A percentile compares a stretch with the other conserved stretches of the same genome.
These are phyloP conservation scores for Anguilla japonica DNA, from an alignment of 2,113 vertebrate species.

Conservation along the genomic window DNA sequence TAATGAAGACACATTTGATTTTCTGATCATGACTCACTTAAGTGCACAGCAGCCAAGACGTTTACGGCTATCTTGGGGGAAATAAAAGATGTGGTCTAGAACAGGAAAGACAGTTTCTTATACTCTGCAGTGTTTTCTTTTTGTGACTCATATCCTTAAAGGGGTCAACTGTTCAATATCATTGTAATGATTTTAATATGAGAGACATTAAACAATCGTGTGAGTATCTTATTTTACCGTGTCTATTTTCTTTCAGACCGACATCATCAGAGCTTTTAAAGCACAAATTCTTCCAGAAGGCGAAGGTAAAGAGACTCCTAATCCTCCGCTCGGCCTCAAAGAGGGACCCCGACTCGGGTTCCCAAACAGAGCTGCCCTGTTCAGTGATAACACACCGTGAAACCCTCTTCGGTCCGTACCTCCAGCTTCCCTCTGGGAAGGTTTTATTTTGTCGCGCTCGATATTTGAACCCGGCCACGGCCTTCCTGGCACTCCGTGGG, in stretches of 20 bases:
- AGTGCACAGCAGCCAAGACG: background rate
- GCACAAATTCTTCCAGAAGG: conserved; percentile 89
- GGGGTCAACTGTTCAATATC: background rate
- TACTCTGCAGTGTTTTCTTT: background rate
- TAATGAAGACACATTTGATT: background rate
- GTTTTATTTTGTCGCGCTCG: background rate
- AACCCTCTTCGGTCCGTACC: background rate
- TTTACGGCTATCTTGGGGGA: background rate
- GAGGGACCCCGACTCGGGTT: background rate
- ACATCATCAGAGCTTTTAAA: conserved; percentile 84
- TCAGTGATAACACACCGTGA: background rate
- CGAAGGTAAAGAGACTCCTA: conserved; percentile 72
- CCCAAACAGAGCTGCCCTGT: background rate
- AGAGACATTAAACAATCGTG: background rate
- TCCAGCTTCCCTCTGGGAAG: background rate
- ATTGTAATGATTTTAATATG: background rate
- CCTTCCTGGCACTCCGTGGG: conserved; percentile 43
- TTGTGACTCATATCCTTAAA: background rate
- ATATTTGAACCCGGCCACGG: conserved; percentile 30
- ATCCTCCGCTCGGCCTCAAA: background rate
- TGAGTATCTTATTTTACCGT: background rate
- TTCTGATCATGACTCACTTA: background rate
- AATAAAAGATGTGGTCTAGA: background rate
- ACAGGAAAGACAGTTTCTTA: background rate
- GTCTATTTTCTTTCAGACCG: conserved; percentile 64